Evolutionary conservation across 2,888 invertebrate genomes (phyloP).

Genomic region (Apeira syringaria): DNA sequence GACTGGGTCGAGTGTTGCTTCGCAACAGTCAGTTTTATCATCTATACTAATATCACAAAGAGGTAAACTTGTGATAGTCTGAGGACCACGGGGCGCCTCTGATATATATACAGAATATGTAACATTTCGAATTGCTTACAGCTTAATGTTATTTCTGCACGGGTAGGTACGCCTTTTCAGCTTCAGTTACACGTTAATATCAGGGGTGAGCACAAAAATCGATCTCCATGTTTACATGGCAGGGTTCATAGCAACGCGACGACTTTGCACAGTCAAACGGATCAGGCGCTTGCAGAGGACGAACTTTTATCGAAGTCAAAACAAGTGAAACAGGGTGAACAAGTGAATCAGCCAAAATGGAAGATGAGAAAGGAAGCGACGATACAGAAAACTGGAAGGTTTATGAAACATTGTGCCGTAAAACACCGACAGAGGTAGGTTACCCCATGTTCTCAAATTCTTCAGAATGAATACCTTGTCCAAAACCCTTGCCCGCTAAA

Average conservation of each 20-base stretch:
- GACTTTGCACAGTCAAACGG: conserved; percentile 2
- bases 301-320: conserved; percentile 2
- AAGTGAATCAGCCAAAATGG: conserved; percentile 45
- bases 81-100: too few relatives aligned
- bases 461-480: too few relatives aligned
- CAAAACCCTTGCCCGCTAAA: too few relatives aligned
- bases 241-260: conserved; percentile 43
- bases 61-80: too few relatives aligned
- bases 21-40: too few relatives aligned
- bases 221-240: conserved; percentile 45
- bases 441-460: too few relatives aligned
- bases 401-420: conserved; percentile 87
- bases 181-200: not conserved
- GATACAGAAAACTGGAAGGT: conserved; percentile 88
- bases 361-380: conserved; percentile 68
- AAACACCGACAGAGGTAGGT: conserved; percentile 79
- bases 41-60: too few relatives aligned
- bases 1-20: too few relatives aligned
- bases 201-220: conserved; percentile 28
- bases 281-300: conserved; percentile 1
- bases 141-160: too few relatives aligned
- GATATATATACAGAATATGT: too few relatives aligned
- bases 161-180: too few relatives aligned
- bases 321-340: not conserved
- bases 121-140: too few relatives aligned